Conservation (phyloP, 1,140 invertebrate genomes). For the Zaprionus africanus region DNA sequence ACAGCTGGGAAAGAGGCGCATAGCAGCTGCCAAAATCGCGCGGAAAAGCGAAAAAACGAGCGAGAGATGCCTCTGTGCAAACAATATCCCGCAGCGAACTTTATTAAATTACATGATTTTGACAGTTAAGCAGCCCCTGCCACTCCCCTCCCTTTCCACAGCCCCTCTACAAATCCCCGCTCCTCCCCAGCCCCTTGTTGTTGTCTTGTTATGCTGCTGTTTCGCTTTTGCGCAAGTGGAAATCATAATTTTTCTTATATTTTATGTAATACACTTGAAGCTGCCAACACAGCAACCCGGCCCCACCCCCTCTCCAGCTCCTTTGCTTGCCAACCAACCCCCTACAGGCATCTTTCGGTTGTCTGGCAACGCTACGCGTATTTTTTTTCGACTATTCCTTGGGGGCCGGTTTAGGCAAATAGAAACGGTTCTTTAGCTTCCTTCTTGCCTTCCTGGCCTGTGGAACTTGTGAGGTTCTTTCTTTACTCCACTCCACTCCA, state of each 20-base stretch:
- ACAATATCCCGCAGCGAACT: constrained; percentile 84
- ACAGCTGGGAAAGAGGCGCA: not conserved
- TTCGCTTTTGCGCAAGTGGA: constrained; percentile 46
- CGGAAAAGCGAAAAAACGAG: constrained; percentile 10
- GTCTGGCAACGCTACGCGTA: constrained; percentile 66
- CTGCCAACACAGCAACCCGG: constrained; percentile 52
- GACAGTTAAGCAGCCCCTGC: constrained; percentile 77
- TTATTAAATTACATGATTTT: constrained; percentile 84
- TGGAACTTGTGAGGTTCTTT: constrained; percentile 38
- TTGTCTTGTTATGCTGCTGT: constrained; percentile 22
- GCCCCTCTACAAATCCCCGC: not conserved
- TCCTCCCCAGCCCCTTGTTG: not conserved
- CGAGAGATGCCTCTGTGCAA: constrained; percentile 57
- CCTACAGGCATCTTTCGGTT: constrained; percentile 28
- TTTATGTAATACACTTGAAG: constrained; percentile 77
- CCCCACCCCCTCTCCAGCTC: not conserved
- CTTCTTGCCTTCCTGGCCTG: constrained; percentile 30
- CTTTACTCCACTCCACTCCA: constrained; percentile 18
- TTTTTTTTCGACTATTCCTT: constrained; percentile 58
- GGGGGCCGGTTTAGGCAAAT: constrained; percentile 78
- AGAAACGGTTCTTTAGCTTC: constrained; percentile 32
- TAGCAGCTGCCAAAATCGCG: constrained; percentile 59
- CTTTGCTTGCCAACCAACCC: constrained; percentile 2
- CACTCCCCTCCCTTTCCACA: not conserved
- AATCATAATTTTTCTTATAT: constrained; percentile 78